Conservation (phyloP, 2,888 invertebrate species). For the Rotaria socialis region DNA sequence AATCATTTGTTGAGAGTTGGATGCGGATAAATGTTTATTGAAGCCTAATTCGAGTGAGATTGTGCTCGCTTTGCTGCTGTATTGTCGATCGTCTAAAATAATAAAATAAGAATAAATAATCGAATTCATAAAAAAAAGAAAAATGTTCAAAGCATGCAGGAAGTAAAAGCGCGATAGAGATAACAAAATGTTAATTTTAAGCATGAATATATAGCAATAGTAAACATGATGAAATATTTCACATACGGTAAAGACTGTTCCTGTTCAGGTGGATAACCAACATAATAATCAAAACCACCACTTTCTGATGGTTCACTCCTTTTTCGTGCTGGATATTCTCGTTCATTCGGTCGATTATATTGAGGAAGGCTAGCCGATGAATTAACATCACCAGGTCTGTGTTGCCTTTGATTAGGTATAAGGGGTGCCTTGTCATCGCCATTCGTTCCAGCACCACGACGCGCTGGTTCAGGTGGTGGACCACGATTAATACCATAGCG, state of each 20-base stretch:
- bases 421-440: not conserved
- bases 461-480: not conserved
- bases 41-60: slow-evolving; percentile 37
- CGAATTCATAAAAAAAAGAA: not conserved
- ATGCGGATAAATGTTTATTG: slow-evolving; percentile 21
- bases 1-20: not conserved
- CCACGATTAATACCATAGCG: not conserved
- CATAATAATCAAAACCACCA: slow-evolving; percentile 22
- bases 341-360: slow-evolving; percentile 17
- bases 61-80: slow-evolving; percentile 32
- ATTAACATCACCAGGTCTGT: not conserved
- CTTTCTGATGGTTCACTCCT: not conserved
- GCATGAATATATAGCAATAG: not conserved
- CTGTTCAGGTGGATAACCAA: slow-evolving; percentile 29
- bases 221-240: not conserved
- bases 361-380: not conserved
- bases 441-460: not conserved
- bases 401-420: not conserved
- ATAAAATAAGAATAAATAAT: not conserved
- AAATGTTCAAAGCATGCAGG: not conserved
- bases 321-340: not conserved
- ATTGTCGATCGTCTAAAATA: slow-evolving; percentile 1
- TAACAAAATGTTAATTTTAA: not conserved
- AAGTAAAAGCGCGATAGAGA: not conserved
- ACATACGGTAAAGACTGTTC: slow-evolving; percentile 11